Evolutionary conservation across 1,140 invertebrate species (phyloP), one percentile per base, ranked within the genome.

Genomic region (Drosophila sulfurigaster): DNA sequence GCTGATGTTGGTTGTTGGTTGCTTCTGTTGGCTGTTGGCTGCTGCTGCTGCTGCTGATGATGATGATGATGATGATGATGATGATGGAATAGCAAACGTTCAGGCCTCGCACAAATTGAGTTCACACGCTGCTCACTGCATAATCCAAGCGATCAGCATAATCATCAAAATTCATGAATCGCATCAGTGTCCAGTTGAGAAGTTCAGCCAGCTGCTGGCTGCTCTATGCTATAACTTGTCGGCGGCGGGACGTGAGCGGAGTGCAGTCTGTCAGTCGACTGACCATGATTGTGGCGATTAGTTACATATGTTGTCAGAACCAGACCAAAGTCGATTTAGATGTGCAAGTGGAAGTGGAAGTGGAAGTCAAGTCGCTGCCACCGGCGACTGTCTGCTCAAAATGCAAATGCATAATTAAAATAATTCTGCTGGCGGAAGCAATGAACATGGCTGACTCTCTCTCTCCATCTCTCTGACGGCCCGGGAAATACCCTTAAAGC

Each of bases 91-190:
- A 43, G 51, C 15, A 5, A 13, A 13, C 51, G n/a, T 38, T 6
- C 20, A 51, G 16, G 41, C 8, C 49, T 48, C 76, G 73, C 52
- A 70, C 66, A 78, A 80, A 88, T 89, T 83, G 78, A 89, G 80
- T 88, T 88, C 81, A 82, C 83, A 88, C 83, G 82, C 67, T 66
- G 56, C 64, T 66, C 57, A 66, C 49, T 83, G 85, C 68, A 88
- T 89, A 82, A 82, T 77, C 70, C 43, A 25, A 49, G 54, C 62
- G 68, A 76, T 76, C 74, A 76, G 63, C 69, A 83, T 83, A 75
- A 83, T 88, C 81, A 87, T 83, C 70, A 77, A 72, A 89, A 88
- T 83, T 83, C 83, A 89, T 83, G 83, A 83, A 78, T 83, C 52
- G 70, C 65, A 45, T 28, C 78, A 52, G 16, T 54, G 7, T 35